phyloP scores from a whole-genome alignment of 2,797 vertebrate species.

The Hemibagrus guttatus region DNA sequence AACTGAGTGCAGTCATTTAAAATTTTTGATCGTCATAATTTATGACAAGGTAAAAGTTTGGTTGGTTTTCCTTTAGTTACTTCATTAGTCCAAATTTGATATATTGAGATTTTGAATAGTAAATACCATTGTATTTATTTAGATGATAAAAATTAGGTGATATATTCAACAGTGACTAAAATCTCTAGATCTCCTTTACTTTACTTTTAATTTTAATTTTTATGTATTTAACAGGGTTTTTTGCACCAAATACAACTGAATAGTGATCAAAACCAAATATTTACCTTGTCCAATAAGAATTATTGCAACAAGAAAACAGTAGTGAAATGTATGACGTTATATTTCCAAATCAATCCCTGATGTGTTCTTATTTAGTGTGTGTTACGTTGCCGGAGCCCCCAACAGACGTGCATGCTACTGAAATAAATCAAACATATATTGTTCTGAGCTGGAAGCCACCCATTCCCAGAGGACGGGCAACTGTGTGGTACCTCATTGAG shows the following conservation, averaged over 20 bases:
- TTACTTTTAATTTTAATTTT: neutral
- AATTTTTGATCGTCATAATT: neutral
- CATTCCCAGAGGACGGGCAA: constrained; percentile 83
- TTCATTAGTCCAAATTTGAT: neutral
- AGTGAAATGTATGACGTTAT: neutral
- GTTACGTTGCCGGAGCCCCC: constrained; percentile 85
- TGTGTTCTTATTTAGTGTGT: constrained; percentile 74
- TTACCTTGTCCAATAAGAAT: constrained; percentile 36
- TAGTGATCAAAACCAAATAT: constrained; percentile 20
- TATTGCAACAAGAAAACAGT: neutral
- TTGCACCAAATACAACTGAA: neutral
- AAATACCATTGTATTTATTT: neutral
- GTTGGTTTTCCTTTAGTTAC: neutral
- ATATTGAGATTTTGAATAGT: neutral
- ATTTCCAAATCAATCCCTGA: constrained; percentile 36
- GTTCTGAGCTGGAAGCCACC: constrained; percentile 97
- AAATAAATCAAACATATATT: constrained; percentile 87
- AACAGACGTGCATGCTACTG: constrained; percentile 87
- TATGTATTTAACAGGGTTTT: neutral
- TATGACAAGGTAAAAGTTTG: constrained; percentile 41
- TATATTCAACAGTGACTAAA: neutral
- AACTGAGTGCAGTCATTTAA: neutral
- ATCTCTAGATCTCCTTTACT: neutral
- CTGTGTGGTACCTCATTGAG: constrained; percentile 90
- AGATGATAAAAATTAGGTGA: neutral